These are phyloP conservation scores for Catostylus mosaicus DNA, from an alignment of 30 jellyfish, hydroid and myxozoan species.

Conservation along the genomic window DNA sequence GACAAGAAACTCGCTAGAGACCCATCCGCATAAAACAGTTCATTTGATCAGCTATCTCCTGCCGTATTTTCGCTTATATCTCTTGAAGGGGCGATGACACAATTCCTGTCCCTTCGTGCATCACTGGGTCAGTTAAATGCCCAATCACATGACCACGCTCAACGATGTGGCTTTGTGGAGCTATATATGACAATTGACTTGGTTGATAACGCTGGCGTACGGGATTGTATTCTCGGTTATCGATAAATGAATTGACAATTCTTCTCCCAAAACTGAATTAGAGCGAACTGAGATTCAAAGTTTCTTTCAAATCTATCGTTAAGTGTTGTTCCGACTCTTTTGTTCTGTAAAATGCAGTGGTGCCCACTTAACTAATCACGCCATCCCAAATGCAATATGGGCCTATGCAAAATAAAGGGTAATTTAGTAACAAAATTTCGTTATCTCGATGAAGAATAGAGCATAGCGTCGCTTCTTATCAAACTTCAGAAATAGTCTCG, in stretches of 20 bases:
- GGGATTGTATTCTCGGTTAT: conserved; percentile 14
- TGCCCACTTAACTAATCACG: conserved; percentile 55
- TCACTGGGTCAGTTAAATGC: conserved; percentile 56
- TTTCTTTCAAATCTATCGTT: conserved; percentile 3
- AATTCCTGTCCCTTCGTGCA: conserved; percentile 53
- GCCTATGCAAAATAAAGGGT: conserved; percentile 20
- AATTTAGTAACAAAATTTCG: conserved; percentile 15
- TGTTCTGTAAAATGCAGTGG: conserved; percentile 24
- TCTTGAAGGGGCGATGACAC: conserved; percentile 29
- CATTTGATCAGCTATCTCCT: background rate
- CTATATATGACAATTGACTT: conserved; percentile 31
- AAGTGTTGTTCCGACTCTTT: conserved; percentile 11
- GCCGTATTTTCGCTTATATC: background rate
- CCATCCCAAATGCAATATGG: conserved; percentile 39
- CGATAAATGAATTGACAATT: conserved; percentile 10
- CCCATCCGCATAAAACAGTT: background rate
- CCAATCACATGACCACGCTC: conserved; percentile 22
- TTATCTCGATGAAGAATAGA: conserved; percentile 13
- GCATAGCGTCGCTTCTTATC: conserved; percentile 32
- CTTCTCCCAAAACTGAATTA: conserved; percentile 36
- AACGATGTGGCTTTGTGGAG: conserved; percentile 73
- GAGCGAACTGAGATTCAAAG: background rate
- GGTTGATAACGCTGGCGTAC: conserved; percentile 47
- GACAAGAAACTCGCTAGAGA: too few relatives aligned
- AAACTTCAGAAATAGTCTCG: conserved; percentile 5